Conservation (phyloP, 1,140 invertebrate genomes). For the Dendrolimus kikuchii region DNA sequence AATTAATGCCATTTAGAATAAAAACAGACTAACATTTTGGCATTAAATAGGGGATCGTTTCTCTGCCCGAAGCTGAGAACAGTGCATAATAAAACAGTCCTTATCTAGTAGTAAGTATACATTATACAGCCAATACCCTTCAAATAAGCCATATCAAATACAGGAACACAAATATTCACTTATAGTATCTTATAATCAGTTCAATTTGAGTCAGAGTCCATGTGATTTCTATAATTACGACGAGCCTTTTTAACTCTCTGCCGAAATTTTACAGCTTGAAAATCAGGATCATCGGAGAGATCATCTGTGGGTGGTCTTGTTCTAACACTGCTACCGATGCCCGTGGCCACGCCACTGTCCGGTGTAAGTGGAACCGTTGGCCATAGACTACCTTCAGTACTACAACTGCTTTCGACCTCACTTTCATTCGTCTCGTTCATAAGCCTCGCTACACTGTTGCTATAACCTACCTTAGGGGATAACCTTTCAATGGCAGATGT, state of each 20-base stretch:
- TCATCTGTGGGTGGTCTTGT: slow-evolving; percentile 32
- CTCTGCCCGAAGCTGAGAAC: too few relatives aligned
- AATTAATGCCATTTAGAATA: too few relatives aligned
- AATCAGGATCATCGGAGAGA: slow-evolving; percentile 65
- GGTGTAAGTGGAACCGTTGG: slow-evolving; percentile 29
- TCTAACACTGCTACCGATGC: slow-evolving; percentile 34
- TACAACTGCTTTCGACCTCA: slow-evolving; percentile 65
- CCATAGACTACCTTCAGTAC: slow-evolving; percentile 48
- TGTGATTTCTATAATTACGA: slow-evolving; percentile 70
- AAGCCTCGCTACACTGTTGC: slow-evolving; percentile 49
- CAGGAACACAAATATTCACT: too few relatives aligned
- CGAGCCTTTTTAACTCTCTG: slow-evolving; percentile 71
- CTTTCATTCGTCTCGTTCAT: slow-evolving; percentile 69
- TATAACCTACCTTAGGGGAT: slow-evolving; percentile 37
- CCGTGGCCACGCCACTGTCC: slow-evolving; percentile 46
- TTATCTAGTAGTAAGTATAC: too few relatives aligned
- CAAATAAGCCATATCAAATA: too few relatives aligned
- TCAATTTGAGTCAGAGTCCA: slow-evolving; percentile 75
- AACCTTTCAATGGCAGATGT: slow-evolving; percentile 23
- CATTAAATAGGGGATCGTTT: too few relatives aligned
- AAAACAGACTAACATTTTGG: too few relatives aligned
- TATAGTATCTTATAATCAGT: slow-evolving; percentile 7
- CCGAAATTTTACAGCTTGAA: slow-evolving; percentile 64
- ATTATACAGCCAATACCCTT: too few relatives aligned
- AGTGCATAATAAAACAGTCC: too few relatives aligned